Evolutionary conservation across 2,113 vertebrate species (phyloP), one percentile per base, ranked within the genome.

Genomic region (Dicaeum eximium): DNA sequence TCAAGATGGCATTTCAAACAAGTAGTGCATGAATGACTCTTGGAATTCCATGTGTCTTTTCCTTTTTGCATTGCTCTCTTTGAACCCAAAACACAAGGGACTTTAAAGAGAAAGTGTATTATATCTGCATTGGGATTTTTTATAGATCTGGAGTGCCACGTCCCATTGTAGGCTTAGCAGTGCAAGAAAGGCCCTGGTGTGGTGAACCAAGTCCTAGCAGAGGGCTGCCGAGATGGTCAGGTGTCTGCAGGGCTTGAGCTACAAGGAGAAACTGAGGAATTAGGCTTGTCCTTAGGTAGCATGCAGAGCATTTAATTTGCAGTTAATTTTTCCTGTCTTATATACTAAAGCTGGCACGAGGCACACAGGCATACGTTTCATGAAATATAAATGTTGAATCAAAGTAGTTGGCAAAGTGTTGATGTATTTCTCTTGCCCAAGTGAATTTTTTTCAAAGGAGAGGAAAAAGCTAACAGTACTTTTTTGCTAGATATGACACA

Each of bases 381-480:
- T 87, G 80, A 95, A 95, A 84, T 72, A 91, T 72, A 80, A 77
- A 95, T 97, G 87, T 86, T 85, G 70, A 94, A 92, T 96, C 86
- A 83, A 95, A 96, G 78, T 72, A 87, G 70, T 10, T 94, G 80
- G 86, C 17, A 12, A 85, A 93, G 90, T n/a, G 74, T 56, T 87
- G 74, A 88, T 94, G 60, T 72, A 57, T 92, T 94, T 81, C 65
- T 89, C 31, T 91, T 95, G 89, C 89, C 70, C 15, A 33, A 66
- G 48, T 65, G 80, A 71, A 10, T 86, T 82, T 88, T 72, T 66
- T 88, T 74, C 47, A 67, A 94, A 95, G 77, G 73, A 69, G 69
- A 75, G 45, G 86, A 60, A 64, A 56, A 93, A 92, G 54, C 83
- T 75, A 85, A 79, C 28, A 35, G 67, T 77, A 42, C 54, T 70